phyloP scores from a whole-genome alignment of 2,113 vertebrate genomes.

The Bufo gargarizans region DNA sequence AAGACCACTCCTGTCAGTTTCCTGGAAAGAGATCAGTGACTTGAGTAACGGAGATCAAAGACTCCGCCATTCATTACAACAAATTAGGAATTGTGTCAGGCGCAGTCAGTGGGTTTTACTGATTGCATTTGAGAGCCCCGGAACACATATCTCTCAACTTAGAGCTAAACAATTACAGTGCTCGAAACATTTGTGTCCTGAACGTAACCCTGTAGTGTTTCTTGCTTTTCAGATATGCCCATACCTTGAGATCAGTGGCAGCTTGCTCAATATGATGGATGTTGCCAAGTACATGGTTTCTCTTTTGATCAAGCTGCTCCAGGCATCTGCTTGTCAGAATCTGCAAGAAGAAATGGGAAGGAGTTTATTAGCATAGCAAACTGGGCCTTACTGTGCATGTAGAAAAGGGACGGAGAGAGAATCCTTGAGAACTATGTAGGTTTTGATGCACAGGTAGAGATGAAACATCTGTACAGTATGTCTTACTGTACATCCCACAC shows the following conservation, averaged over 20 bases:
- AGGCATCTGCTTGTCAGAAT: constrained; percentile 65
- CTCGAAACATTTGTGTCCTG: neutral
- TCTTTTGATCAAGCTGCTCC: constrained; percentile 69
- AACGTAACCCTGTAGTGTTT: neutral
- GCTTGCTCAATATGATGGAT: constrained; percentile 66
- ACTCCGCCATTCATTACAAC: neutral
- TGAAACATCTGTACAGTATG: neutral
- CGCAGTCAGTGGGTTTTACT: neutral
- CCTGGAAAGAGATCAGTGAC: neutral
- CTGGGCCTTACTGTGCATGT: neutral
- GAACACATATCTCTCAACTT: neutral
- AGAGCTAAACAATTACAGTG: neutral
- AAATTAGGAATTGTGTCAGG: neutral
- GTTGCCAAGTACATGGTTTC: constrained; percentile 66
- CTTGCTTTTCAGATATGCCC: neutral
- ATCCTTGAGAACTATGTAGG: neutral
- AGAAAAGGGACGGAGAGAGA: neutral
- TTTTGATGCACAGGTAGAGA: neutral
- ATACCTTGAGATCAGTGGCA: constrained; percentile 69
- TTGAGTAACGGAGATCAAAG: neutral
- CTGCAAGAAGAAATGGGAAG: constrained; percentile 58
- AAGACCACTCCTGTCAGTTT: neutral
- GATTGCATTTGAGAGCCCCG: neutral
- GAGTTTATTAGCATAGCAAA: constrained; percentile 1
- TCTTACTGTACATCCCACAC: neutral